Percentiles rank a stretch among this genome's conserved stretches.
These are phyloP conservation scores for Furcifer pardalis DNA, from an alignment of 2,797 vertebrate genomes.

Conservation along the genomic window DNA sequence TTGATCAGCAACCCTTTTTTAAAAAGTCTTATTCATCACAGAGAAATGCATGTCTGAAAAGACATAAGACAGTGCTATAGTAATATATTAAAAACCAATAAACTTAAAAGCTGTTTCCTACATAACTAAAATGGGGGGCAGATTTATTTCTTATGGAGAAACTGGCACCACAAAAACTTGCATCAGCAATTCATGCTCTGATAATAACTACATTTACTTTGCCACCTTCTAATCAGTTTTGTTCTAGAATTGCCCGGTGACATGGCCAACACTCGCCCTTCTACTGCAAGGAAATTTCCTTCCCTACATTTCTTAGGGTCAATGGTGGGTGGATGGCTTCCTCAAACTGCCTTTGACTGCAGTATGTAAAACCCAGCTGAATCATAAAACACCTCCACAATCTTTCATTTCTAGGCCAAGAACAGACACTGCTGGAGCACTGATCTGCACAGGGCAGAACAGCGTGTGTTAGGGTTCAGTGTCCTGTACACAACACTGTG, in stretches of 20 bases:
- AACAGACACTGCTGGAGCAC: slow-evolving; percentile 90
- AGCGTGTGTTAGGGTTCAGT: slow-evolving; percentile 80
- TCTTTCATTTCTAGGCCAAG: slow-evolving; percentile 88
- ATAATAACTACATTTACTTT: neutral
- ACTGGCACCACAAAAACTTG: too few species aligned
- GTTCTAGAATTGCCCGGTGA: neutral
- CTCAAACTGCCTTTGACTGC: slow-evolving; percentile 91
- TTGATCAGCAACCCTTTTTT: too few species aligned
- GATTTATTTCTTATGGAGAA: neutral
- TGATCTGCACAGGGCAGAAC: slow-evolving; percentile 90
- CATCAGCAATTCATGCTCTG: neutral
- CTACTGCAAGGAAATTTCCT: slow-evolving; percentile 93
- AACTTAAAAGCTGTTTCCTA: neutral
- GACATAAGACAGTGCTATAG: too few species aligned
- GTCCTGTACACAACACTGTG: neutral
- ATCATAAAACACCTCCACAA: slow-evolving; percentile 90
- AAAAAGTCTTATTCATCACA: too few species aligned
- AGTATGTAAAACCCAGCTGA: slow-evolving; percentile 95
- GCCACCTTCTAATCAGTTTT: neutral
- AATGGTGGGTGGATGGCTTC: slow-evolving; percentile 89
- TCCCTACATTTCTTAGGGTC: slow-evolving; percentile 90
- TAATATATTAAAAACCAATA: too few species aligned
- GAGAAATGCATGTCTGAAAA: too few species aligned
- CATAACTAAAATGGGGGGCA: neutral
- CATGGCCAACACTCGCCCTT: too few species aligned